Evolutionary conservation across 2,888 invertebrate species (phyloP), one percentile per base, ranked within the genome.

Genomic region (Caprella mutica): DNA sequence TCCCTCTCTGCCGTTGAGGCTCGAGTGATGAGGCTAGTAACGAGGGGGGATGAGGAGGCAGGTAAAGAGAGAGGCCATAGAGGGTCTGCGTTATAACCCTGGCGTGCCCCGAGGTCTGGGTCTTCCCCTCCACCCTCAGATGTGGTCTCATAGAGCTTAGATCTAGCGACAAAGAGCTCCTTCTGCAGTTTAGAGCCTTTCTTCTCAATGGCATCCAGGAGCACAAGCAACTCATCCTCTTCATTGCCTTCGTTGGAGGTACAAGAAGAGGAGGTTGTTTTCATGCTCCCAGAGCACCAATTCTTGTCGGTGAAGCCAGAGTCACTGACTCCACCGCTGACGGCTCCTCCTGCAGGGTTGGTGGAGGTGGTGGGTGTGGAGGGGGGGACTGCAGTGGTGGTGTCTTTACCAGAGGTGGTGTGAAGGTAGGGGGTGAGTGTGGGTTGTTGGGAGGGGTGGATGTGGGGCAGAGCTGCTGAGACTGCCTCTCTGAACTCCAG

Each of bases 191-290:
- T 77, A 68, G 81, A 77, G 67, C 88, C 81, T 69, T 83, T 86
- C 59, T 85, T 78, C 70, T 89, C 87, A 69, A 90, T 89, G 69
- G 87, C 84, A 72, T 90, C 89, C 68, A 90, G 77, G 44, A 90
- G 77, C 69, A 86, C 86, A 82, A 86, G 85, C 52, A 90, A 76
- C 70, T 89, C n/a, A 26, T 44, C 29, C 1, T 48, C 48, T 5
- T 48, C 48, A 9, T 48, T 30, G 29, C 29, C 30, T 2, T 30
- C 48, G 19, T 27, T 30, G 1, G 48, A 48, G 1, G 63, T 56
- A 9, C 56, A 59, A 14, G 63, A 63, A 1, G 63, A 63, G 6
- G 61, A 57, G 38, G 56, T 58, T 27, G 59, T 60, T 46, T 60
- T 59, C 64, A 64, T 64, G 24, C 64, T 64, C 24, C 59, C 58